Percentiles rank a stretch among this genome's conserved stretches.
These are phyloP conservation scores for Uromys caudimaculatus DNA, from an alignment of 2,797 vertebrate species.

Conservation along the genomic window DNA sequence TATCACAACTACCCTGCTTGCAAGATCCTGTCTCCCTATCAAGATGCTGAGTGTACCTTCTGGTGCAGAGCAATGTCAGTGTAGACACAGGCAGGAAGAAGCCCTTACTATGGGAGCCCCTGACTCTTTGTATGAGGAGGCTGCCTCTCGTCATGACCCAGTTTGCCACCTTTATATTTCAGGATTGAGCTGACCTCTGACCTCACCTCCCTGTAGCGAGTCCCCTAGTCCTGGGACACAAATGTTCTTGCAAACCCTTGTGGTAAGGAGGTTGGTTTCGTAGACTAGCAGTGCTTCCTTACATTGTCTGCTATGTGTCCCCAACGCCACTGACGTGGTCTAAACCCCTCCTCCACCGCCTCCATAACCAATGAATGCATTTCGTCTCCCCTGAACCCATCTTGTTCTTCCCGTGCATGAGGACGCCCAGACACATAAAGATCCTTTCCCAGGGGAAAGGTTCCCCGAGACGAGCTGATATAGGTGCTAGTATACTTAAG, in stretches of 20 bases:
- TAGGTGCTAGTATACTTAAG: not conserved
- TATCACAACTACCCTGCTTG: not conserved
- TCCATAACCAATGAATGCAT: slow-evolving; percentile 79
- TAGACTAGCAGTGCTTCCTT: slow-evolving; percentile 83
- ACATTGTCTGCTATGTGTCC: slow-evolving; percentile 77
- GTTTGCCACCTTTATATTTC: slow-evolving; percentile 92
- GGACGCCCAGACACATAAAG: not conserved
- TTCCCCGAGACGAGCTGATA: not conserved
- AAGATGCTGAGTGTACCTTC: not conserved
- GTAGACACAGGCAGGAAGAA: not conserved
- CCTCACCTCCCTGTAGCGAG: slow-evolving; percentile 94
- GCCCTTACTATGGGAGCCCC: not conserved
- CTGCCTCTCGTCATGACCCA: slow-evolving; percentile 82
- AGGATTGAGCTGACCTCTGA: slow-evolving; percentile 97
- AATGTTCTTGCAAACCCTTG: slow-evolving; percentile 88
- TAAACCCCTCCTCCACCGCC: slow-evolving; percentile 13
- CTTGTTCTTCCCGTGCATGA: slow-evolving; percentile 58
- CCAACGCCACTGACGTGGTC: slow-evolving; percentile 57
- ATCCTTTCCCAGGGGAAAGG: not conserved
- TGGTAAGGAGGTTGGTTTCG: slow-evolving; percentile 90
- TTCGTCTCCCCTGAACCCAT: not conserved
- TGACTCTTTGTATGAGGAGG: not conserved
- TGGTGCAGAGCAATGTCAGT: not conserved
- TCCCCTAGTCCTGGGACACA: slow-evolving; percentile 89
- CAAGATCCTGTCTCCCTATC: not conserved